Evolutionary conservation across 2,113 vertebrate species (phyloP), one percentile per base, ranked within the genome.

Genomic region (Toxotes jaculatrix): DNA sequence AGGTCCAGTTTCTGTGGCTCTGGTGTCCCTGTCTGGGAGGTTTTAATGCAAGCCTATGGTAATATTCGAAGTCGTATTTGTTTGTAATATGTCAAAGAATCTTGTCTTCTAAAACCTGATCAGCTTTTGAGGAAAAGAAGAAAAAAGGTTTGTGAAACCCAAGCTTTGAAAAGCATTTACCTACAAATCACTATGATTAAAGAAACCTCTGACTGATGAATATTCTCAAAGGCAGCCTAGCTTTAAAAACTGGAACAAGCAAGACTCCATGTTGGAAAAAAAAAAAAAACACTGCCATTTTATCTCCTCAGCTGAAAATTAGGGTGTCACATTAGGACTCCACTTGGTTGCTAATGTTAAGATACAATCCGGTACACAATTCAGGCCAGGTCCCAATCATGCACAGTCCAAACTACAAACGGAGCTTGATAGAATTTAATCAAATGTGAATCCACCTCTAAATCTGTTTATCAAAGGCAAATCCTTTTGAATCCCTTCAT

Each of bases 201-300:
- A 34, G 43, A 36, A 27, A 64, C 74, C 62, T 78, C 69, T 75
- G 43, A 51, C 66, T 11, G 38, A 56, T 63, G 23, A 12, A 73
- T 59, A 78, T 78, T 61, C 43, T 69, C 45, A 51, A 17, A 32
- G n/a, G n/a, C 53, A 49, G 63, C 27, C 27, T 27, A 27, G 27
- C 27, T 27, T 27, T 27, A 27, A 27, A 27, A 27, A 27, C 27
- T 27, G 27, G 27, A 27, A 27, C 27, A 27, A 27, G 27, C 27
- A 27, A 27, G 27, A 27, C 27, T 27, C 27, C 27, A 27, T 27
- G 27, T 27, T 27, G 27, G 27, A 27, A 27, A 27, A 27, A 27
- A 27, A 27, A 27, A 27, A 27, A 27, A 27, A 27, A 38, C 4
- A 38, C 36, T 7, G 27, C 5, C 4, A 51, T 42, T 43, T 65